Percentiles rank a stretch among this genome's conserved stretches.
phyloP scores from a whole-genome alignment of 2,888 invertebrate genomes.

The Alentia gelatinosa region DNA sequence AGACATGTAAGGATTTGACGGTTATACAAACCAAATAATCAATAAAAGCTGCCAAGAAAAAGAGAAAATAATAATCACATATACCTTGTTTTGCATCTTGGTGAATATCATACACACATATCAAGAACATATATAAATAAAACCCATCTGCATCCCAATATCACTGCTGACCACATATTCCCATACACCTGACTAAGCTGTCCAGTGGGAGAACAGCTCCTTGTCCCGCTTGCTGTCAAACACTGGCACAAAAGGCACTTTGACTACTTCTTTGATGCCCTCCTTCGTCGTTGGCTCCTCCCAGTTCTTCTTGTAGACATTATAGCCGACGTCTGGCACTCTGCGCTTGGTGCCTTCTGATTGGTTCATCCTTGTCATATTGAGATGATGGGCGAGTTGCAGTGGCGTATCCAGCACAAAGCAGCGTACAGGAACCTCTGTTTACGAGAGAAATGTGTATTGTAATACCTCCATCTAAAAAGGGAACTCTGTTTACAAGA shows the following conservation, averaged over 20 bases:
- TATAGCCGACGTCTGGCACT: conserved; percentile 78
- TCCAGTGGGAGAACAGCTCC: conserved; percentile 75
- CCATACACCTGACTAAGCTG: too few species aligned
- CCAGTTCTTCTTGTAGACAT: conserved; percentile 76
- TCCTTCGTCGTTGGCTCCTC: conserved; percentile 72
- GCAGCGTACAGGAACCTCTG: conserved; percentile 75
- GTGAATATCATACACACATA: too few species aligned
- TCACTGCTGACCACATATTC: too few species aligned
- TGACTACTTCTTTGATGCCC: conserved; percentile 74
- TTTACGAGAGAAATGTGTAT: neutral
- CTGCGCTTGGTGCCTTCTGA: conserved; percentile 73
- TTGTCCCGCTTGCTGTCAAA: conserved; percentile 72
- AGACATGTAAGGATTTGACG: too few species aligned
- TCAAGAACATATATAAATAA: too few species aligned
- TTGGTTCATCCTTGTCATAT: conserved; percentile 75
- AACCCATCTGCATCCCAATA: too few species aligned
- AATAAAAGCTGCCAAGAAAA: too few species aligned
- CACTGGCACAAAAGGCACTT: conserved; percentile 71
- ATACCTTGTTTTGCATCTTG: too few species aligned
- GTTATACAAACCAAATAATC: too few species aligned
- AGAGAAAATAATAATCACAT: too few species aligned
- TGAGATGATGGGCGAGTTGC: conserved; percentile 76
- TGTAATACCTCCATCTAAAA: too few species aligned
- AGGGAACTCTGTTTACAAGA: too few species aligned
- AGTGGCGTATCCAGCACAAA: conserved; percentile 74